phyloP scores from a whole-genome alignment of 2,113 vertebrate genomes.

The Ceyx melanurus region DNA sequence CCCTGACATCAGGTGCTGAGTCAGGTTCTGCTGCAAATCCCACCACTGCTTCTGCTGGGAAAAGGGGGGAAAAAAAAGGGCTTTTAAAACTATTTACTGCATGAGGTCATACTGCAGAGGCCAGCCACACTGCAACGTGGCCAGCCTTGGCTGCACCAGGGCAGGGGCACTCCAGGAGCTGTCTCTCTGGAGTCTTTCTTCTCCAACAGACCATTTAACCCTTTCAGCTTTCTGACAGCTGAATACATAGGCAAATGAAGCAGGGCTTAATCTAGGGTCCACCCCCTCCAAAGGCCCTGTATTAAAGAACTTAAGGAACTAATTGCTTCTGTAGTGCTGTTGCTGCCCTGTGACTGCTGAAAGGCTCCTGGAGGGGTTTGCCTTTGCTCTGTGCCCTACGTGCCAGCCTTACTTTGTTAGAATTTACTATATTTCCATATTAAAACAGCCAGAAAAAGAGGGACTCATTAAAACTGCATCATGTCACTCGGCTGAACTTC shows the following conservation, averaged over 20 bases:
- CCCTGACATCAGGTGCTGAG: conserved; percentile 26
- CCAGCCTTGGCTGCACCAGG: neutral
- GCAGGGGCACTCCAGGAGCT: neutral
- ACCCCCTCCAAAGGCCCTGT: conserved; percentile 29
- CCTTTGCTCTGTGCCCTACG: neutral
- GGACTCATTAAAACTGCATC: conserved; percentile 66
- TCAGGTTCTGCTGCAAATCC: conserved; percentile 12
- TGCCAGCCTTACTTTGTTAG: conserved; percentile 24
- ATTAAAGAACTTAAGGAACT: conserved; percentile 30
- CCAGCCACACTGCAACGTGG: neutral
- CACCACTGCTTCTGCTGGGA: neutral
- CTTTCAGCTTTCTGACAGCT: conserved; percentile 41
- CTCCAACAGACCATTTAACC: conserved; percentile 21
- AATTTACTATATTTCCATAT: conserved; percentile 44
- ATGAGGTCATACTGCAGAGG: neutral
- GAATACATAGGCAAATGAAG: conserved; percentile 46
- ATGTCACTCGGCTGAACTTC: conserved; percentile 57
- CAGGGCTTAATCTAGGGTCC: conserved; percentile 40
- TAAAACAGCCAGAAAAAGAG: conserved; percentile 46
- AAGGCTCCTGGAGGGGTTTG: conserved; percentile 16
- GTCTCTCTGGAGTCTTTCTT: conserved; percentile 6
- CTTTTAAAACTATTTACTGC: neutral
- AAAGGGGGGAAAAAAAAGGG: neutral
- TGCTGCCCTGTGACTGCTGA: conserved; percentile 22
- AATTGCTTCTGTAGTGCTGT: conserved; percentile 28